These are phyloP conservation scores for Serrognathus titanus DNA, from an alignment of 2,888 invertebrate species.

Conservation along the genomic window DNA sequence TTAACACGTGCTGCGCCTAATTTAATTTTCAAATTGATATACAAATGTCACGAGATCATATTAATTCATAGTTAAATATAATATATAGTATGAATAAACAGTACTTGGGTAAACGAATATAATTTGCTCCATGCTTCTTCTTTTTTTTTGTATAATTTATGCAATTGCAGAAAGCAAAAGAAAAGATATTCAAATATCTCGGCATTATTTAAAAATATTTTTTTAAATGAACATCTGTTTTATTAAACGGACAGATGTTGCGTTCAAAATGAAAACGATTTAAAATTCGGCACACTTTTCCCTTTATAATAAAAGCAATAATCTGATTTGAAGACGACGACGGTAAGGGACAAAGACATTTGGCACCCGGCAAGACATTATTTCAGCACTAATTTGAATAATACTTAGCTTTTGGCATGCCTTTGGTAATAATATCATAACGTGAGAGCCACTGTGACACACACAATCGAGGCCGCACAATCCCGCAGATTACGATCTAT, in stretches of 20 bases:
- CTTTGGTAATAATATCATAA: slow-evolving; percentile 22
- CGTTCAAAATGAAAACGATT: background rate
- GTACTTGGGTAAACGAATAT: background rate
- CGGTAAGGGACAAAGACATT: slow-evolving; percentile 16
- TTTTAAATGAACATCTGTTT: too few relatives aligned
- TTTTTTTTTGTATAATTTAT: background rate
- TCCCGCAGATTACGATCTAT: slow-evolving; percentile 28
- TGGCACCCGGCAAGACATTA: slow-evolving; percentile 21
- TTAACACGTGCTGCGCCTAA: slow-evolving; percentile 3
- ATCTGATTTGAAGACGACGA: slow-evolving; percentile 3
- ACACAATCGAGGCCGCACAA: slow-evolving; percentile 20
- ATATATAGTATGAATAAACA: background rate
- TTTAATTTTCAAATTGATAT: background rate
- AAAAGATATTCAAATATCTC: too few relatives aligned
- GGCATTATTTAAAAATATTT: too few relatives aligned
- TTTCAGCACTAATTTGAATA: slow-evolving; percentile 24
- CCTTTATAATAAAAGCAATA: slow-evolving; percentile 2
- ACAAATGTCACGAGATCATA: background rate
- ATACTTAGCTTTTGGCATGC: slow-evolving; percentile 22
- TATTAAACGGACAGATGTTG: too few relatives aligned
- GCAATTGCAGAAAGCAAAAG: too few relatives aligned
- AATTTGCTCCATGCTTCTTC: background rate
- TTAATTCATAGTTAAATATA: too few relatives aligned
- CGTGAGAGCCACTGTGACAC: slow-evolving; percentile 19
- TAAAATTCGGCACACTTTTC: background rate